Evolutionary conservation across 1,140 invertebrate species (phyloP).

Genomic region (Bombus huntii): DNA sequence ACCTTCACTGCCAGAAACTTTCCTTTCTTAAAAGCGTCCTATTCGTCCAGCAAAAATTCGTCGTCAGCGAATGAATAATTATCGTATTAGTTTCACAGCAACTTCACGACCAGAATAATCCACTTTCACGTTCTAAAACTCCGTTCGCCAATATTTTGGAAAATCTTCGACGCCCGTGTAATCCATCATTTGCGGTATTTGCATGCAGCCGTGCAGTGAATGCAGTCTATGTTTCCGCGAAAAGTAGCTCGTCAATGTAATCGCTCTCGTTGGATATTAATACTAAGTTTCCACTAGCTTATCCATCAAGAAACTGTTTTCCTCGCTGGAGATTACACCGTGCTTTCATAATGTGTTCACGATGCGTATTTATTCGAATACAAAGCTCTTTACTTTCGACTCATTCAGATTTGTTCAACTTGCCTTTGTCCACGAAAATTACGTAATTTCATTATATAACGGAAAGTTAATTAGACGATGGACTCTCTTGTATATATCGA

Average conservation of each 20-base stretch:
- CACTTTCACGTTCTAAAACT: too few relatives aligned
- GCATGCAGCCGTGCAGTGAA: not conserved
- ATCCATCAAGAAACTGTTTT: not conserved
- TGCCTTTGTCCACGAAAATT: not conserved
- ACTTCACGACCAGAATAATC: too few relatives aligned
- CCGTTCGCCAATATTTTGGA: not conserved
- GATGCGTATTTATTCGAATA: not conserved
- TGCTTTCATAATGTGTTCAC: not conserved
- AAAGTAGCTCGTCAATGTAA: conserved; percentile 11
- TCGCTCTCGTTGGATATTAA: not conserved
- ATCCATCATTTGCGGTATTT: conserved; percentile 27
- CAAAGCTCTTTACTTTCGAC: not conserved
- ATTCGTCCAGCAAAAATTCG: too few relatives aligned
- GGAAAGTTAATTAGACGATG: not conserved
- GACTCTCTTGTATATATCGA: too few relatives aligned
- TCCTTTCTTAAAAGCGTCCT: not conserved
- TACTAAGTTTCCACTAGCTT: not conserved
- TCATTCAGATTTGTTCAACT: not conserved
- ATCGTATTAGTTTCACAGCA: not conserved
- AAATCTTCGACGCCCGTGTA: not conserved
- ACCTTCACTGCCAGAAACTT: not conserved
- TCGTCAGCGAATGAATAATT: not conserved
- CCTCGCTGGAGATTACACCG: not conserved
- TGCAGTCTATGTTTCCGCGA: not conserved
- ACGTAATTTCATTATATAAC: not conserved